Conservation (phyloP, 2,113 vertebrate genomes). For the Psittacula cyanocephala region DNA sequence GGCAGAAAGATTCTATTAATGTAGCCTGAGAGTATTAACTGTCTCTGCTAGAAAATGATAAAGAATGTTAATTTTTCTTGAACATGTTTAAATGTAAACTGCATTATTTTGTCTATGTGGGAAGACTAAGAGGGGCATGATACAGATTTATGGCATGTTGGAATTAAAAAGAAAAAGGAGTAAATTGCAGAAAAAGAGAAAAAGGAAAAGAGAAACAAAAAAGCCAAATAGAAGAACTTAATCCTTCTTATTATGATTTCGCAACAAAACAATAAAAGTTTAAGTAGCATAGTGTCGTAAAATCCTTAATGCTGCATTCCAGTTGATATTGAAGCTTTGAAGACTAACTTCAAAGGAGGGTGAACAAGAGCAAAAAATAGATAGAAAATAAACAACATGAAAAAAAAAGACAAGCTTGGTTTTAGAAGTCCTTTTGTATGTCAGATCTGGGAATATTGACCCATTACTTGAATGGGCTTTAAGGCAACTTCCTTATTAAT, state of each 20-base stretch:
- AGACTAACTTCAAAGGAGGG: conserved; percentile 67
- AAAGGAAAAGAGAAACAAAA: conserved; percentile 13
- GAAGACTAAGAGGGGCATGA: conserved; percentile 57
- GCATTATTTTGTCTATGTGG: conserved; percentile 71
- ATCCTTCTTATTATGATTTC: conserved; percentile 88
- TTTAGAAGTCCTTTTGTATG: conserved; percentile 51
- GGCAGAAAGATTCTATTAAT: conserved; percentile 86
- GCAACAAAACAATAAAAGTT: conserved; percentile 77
- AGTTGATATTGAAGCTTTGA: conserved; percentile 70
- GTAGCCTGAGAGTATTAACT: conserved; percentile 79
- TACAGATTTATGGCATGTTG: conserved; percentile 70
- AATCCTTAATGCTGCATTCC: conserved; percentile 73
- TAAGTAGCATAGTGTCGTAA: conserved; percentile 81
- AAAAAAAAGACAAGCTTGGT: conserved; percentile 21
- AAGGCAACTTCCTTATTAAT: conserved; percentile 44
- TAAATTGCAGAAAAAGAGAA: conserved; percentile 26
- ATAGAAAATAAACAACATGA: conserved; percentile 68
- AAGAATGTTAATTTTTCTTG: conserved; percentile 80
- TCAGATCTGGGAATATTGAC: conserved; percentile 43
- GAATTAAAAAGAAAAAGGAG: conserved; percentile 36
- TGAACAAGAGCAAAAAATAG: conserved; percentile 57
- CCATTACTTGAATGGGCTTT: conserved; percentile 24
- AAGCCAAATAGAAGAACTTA: conserved; percentile 60
- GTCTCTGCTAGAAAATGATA: conserved; percentile 81
- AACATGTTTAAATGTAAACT: conserved; percentile 74